phyloP scores from a whole-genome alignment of 1,140 invertebrate species.

The Epicauta chinensis region DNA sequence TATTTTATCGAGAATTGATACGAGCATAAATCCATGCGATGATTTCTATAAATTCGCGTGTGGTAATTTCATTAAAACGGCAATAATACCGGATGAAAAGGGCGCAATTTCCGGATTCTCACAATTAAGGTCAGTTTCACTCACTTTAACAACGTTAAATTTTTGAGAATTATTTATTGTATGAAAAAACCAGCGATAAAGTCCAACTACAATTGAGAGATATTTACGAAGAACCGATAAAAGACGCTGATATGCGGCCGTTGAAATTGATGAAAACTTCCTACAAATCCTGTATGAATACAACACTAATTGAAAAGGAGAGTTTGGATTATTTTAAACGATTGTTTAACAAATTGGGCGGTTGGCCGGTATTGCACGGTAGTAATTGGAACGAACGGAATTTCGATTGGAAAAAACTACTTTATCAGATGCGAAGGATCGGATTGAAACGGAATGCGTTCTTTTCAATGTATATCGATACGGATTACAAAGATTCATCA shows the following conservation, averaged over 20 bases:
- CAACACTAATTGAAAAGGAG: constrained; percentile 64
- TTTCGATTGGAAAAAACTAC: constrained; percentile 69
- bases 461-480: constrained; percentile 81
- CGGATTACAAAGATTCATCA: constrained; percentile 87
- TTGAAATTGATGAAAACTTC: constrained; percentile 70
- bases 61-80: constrained; percentile 64
- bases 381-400: constrained; percentile 61
- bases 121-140: constrained; percentile 49
- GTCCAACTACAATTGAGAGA: constrained; percentile 70
- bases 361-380: constrained; percentile 84
- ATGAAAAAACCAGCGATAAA: too few relatives aligned
- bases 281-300: constrained; percentile 81
- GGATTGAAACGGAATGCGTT: constrained; percentile 89
- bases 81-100: constrained; percentile 75
- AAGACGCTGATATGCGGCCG: constrained; percentile 59
- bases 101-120: constrained; percentile 70
- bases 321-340: constrained; percentile 63
- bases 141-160: too few relatives aligned
- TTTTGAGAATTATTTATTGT: too few relatives aligned
- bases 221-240: constrained; percentile 63
- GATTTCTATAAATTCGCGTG: constrained; percentile 86
- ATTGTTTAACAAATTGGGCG: constrained; percentile 72
- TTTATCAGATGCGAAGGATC: constrained; percentile 68
- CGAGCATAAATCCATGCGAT: constrained; percentile 74
- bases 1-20: constrained; percentile 68